Evolutionary conservation across 92 coral and sea anemone species (phyloP).

Genomic region (Ricordea florida): DNA sequence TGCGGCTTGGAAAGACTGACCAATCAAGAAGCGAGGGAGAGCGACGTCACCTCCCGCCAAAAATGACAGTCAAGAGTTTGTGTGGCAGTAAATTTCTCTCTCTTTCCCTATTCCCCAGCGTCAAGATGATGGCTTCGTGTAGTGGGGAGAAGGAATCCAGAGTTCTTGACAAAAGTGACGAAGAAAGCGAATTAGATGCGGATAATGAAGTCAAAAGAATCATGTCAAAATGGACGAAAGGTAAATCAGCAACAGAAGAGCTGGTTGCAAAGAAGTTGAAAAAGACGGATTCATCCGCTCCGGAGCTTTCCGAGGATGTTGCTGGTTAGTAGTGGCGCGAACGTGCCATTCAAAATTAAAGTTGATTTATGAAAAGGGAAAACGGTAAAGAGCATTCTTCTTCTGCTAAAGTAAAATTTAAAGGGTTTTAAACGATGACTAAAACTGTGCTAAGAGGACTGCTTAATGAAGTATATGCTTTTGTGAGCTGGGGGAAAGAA

Average conservation of each 20-base stretch:
- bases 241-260: background rate
- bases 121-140: background rate
- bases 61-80: background rate
- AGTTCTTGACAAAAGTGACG: background rate
- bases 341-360: too few relatives aligned
- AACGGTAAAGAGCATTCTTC: too few relatives aligned
- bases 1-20: background rate
- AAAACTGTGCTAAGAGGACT: too few relatives aligned
- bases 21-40: background rate
- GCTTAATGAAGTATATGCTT: too few relatives aligned
- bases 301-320: background rate
- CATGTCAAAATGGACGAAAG: background rate
- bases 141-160: background rate
- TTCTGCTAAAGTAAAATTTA: too few relatives aligned
- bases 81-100: too few relatives aligned
- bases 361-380: too few relatives aligned
- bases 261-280: background rate
- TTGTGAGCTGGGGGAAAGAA: too few relatives aligned
- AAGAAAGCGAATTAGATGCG: background rate
- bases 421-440: too few relatives aligned
- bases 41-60: background rate
- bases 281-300: background rate
- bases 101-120: too few relatives aligned
- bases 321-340: background rate
- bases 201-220: background rate